Conservation (phyloP, 2,113 vertebrate genomes). For the Cheilinus undulatus region DNA sequence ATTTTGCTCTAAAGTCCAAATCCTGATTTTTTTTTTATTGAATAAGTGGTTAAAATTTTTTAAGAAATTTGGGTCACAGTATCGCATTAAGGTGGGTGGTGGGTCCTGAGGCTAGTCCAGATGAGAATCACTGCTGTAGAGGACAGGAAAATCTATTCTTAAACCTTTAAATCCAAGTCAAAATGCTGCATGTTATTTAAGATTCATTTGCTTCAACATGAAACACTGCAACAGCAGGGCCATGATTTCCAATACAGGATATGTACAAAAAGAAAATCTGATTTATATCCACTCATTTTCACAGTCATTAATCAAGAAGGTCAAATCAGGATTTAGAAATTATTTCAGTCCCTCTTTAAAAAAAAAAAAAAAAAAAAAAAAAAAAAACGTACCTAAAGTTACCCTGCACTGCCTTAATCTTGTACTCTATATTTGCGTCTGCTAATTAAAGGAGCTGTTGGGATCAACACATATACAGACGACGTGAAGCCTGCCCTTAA, state of each 20-base stretch:
- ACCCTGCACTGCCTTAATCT: not conserved
- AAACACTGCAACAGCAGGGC: not conserved
- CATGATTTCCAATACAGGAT: not conserved
- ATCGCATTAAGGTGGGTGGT: no score
- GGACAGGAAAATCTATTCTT: not conserved
- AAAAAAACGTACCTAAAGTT: not conserved
- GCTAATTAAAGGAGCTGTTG: not conserved
- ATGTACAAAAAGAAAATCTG: not conserved
- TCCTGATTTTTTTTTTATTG: no score
- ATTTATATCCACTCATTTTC: not conserved
- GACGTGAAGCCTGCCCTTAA: not conserved
- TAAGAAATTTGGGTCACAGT: no score
- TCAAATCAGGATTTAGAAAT: not conserved
- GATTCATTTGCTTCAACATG: not conserved
- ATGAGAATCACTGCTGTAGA: no score
- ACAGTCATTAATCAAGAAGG: not conserved
- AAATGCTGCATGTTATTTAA: not conserved
- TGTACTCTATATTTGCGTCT: slow-evolving; percentile 3
- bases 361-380: slow-evolving; percentile 26
- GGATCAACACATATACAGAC: slow-evolving; percentile 9
- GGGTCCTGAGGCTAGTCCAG: no score
- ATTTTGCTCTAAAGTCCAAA: no score
- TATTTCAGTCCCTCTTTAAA: not conserved
- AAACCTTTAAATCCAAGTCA: not conserved
- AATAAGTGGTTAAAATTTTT: no score